These are phyloP conservation scores for Spea hammondii DNA, from an alignment of 2,797 vertebrate genomes.

Conservation along the genomic window DNA sequence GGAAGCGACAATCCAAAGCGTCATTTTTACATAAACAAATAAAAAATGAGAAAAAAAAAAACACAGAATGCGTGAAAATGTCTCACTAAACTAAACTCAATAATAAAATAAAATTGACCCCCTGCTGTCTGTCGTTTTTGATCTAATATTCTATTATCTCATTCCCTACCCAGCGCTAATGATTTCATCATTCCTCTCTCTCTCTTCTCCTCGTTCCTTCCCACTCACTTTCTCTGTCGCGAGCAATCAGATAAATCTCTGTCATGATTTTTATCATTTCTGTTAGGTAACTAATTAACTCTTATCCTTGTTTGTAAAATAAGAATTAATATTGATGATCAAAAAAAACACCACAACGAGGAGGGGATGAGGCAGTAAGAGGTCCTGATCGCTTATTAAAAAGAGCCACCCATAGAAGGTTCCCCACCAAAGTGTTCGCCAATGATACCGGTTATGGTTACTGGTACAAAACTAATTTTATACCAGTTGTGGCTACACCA, in stretches of 20 bases:
- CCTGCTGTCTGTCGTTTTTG: not conserved
- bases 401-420: too few species aligned
- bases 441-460: too few species aligned
- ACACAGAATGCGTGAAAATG: too few species aligned
- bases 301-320: constrained; percentile 51
- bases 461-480: too few species aligned
- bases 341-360: constrained; percentile 9
- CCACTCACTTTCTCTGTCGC: constrained; percentile 24
- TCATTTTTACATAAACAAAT: too few species aligned
- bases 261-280: constrained; percentile 46
- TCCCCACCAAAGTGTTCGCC: too few species aligned
- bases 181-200: not conserved
- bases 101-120: not conserved
- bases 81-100: too few species aligned
- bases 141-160: constrained; percentile 5
- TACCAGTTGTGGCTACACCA: too few species aligned
- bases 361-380: not conserved
- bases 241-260: constrained; percentile 43
- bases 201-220: not conserved
- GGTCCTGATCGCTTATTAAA: too few species aligned
- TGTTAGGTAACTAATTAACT: constrained; percentile 52
- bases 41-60: too few species aligned
- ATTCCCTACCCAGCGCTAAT: not conserved
- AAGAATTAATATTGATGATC: constrained; percentile 47
- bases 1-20: too few species aligned